Evolutionary conservation across 2,888 invertebrate species (phyloP), one percentile per base, ranked within the genome.

Genomic region (Lypha dubia): DNA sequence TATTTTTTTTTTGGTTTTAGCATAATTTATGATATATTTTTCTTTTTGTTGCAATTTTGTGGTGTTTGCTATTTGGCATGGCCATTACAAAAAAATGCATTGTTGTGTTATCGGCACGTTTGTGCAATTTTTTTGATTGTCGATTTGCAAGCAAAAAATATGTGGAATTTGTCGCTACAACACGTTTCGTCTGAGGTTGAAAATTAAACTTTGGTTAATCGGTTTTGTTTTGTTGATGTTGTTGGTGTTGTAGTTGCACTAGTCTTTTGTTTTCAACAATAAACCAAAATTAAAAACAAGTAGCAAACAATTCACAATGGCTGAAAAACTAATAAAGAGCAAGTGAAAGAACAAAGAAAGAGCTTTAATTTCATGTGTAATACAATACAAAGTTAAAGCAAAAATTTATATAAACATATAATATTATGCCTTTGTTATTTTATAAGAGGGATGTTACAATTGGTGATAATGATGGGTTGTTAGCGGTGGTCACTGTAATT

Each of bases 71-170:
- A 49, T 74, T 68, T 56, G 32, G 46, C 28, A 51, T 60, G 62
- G 56, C 53, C 67, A 76, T 80, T 75, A 87, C 85, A 80, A 84
- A 87, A 88, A 88, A 88, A 86, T 88, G 88, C 90, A 87, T 88
- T 87, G 89, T 88, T 88, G 88, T 88, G 89, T 89, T 90, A 90
- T 90, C 90, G 89, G 90, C 90, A 90, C 90, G 90, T 90, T 90
- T 89, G 62, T 85, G 86, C 81, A 81, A 83, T 85, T 83, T 80
- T 58, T 46, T 76, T 70, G 70, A 65, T 82, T 79, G 77, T 68
- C 63, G 70, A 74, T 79, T 84, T 75, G 74, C 56, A 56, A 81
- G 65, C 74, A 73, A 75, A 68, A 80, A 75, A 79, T 73, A 74
- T 75, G 81, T 65, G 74, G 81, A 84, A 84, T 84, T 84, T 81